A percentile compares a stretch with the other conserved stretches of the same genome.
These are phyloP conservation scores for Lucinisca nassula DNA, from an alignment of 2,888 invertebrate genomes.

Conservation along the genomic window DNA sequence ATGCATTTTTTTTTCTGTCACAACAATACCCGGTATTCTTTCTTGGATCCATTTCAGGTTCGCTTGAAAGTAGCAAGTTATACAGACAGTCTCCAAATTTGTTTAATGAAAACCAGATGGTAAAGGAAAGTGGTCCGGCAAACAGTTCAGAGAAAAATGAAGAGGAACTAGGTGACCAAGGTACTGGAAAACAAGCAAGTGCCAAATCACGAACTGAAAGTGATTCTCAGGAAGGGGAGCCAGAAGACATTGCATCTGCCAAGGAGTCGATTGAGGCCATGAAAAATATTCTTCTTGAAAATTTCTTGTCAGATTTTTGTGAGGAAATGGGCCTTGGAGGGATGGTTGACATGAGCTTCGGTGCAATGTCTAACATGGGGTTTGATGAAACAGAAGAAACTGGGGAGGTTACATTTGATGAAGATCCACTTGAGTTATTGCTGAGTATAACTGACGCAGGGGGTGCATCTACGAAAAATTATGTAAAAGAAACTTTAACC, in stretches of 20 bases:
- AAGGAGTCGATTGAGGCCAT: neutral
- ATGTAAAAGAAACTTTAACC: neutral
- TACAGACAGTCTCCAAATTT: neutral
- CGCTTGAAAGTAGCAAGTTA: neutral
- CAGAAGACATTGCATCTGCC: neutral
- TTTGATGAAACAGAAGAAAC: neutral
- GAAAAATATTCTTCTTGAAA: neutral
- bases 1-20: too few species aligned
- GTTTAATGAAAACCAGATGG: neutral
- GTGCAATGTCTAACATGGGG: neutral
- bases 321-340: neutral
- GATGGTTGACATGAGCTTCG: neutral
- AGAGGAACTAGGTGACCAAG: neutral
- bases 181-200: neutral
- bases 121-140: neutral
- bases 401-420: conserved; percentile 27
- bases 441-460: neutral
- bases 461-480: neutral
- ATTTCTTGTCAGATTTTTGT: conserved; percentile 1
- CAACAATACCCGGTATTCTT: too few species aligned
- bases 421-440: conserved; percentile 12
- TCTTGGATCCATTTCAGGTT: too few species aligned
- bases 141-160: neutral
- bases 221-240: neutral
- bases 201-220: neutral